Conservation (phyloP, 2,113 vertebrate species). For the Chionodraco myersi region DNA sequence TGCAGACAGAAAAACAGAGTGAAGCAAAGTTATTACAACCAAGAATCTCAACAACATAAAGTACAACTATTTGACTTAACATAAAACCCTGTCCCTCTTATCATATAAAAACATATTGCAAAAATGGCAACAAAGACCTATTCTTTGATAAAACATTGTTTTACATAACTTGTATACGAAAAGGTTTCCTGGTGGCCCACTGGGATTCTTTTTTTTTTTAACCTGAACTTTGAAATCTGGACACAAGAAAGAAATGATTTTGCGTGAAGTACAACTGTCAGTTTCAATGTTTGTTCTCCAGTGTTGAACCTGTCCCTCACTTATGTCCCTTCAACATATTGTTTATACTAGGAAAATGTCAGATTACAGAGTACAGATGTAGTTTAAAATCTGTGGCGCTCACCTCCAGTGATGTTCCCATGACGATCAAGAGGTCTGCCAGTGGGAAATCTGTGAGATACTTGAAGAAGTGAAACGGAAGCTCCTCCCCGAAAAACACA, state of each 20-base stretch:
- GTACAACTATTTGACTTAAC: neutral
- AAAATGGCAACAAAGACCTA: neutral
- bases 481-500: conserved; percentile 94
- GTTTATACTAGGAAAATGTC: neutral
- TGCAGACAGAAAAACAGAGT: no score
- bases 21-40: neutral
- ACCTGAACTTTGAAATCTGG: no score
- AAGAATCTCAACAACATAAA: neutral
- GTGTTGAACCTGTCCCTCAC: neutral
- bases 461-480: conserved; percentile 89
- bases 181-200: no score
- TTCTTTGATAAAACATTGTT: neutral
- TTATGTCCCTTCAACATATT: no score
- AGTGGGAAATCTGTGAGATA: conserved; percentile 90
- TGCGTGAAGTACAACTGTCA: neutral
- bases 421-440: conserved; percentile 92
- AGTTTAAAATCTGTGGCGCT: conserved; percentile 18
- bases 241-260: no score
- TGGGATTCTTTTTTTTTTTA: no score
- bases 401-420: conserved; percentile 96
- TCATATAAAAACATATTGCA: neutral
- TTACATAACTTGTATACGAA: neutral
- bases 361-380: no score
- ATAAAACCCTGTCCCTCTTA: neutral
- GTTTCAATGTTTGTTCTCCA: neutral